Evolutionary conservation across 2,888 invertebrate genomes (phyloP).

Genomic region (Synanthedon formicaeformis): DNA sequence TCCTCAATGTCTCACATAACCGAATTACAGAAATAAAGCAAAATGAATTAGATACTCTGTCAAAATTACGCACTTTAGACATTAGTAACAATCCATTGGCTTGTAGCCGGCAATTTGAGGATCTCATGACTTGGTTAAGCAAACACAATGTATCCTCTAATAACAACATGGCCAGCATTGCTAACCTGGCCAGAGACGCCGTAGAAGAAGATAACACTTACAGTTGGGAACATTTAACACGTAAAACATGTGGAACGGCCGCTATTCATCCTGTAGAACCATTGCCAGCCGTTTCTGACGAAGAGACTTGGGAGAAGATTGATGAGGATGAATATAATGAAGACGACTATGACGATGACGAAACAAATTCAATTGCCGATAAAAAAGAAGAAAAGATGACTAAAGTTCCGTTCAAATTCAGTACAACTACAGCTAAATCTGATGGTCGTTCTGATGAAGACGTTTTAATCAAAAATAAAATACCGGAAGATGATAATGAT

Average conservation of each 20-base stretch:
- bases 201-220: constrained; percentile 44
- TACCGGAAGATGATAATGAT: constrained; percentile 36
- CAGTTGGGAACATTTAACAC: constrained; percentile 62
- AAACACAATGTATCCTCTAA: constrained; percentile 70
- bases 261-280: constrained; percentile 43
- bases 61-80: constrained; percentile 71
- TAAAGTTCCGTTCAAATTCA: background rate
- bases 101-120: constrained; percentile 76
- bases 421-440: no score
- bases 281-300: constrained; percentile 43
- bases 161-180: constrained; percentile 42
- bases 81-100: constrained; percentile 75
- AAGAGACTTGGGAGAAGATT: constrained; percentile 62
- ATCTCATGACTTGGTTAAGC: constrained; percentile 75
- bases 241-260: constrained; percentile 48
- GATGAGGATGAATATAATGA: constrained; percentile 45
- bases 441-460: background rate
- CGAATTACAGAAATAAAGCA: constrained; percentile 67
- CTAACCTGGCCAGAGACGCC: constrained; percentile 44
- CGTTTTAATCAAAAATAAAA: background rate
- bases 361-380: constrained; percentile 5
- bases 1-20: constrained; percentile 73
- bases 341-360: constrained; percentile 31
- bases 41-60: constrained; percentile 70
- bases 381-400: constrained; percentile 10